phyloP scores from a whole-genome alignment of 92 coral and sea anemone genomes.

The Galaxea fascicularis region DNA sequence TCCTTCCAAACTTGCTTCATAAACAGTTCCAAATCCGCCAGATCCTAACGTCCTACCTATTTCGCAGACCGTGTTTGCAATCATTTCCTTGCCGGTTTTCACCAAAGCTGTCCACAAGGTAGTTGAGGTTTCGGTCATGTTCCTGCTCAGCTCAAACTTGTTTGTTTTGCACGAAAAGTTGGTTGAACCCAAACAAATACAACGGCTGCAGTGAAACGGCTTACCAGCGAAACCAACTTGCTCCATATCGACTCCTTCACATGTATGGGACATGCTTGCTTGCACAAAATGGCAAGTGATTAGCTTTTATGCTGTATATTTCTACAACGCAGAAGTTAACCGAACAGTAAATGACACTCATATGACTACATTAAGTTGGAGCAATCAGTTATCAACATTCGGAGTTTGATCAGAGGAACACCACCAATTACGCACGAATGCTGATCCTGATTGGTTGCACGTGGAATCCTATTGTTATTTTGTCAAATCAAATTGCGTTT shows the following conservation, averaged over 20 bases:
- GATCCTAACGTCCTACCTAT: constrained; percentile 81
- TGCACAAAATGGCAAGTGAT: constrained; percentile 6
- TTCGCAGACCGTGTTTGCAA: constrained; percentile 29
- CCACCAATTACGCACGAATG: background rate
- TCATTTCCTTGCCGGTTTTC: constrained; percentile 20
- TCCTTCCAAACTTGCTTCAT: constrained; percentile 75
- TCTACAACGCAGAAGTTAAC: background rate
- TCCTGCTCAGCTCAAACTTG: constrained; percentile 48
- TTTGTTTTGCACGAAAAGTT: constrained; percentile 68
- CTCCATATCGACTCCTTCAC: constrained; percentile 41
- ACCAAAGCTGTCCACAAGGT: constrained; percentile 20
- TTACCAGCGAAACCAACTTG: constrained; percentile 31
- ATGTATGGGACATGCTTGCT: constrained; percentile 35
- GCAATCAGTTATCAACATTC: constrained; percentile 12
- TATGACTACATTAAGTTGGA: constrained; percentile 12
- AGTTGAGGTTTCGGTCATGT: constrained; percentile 35
- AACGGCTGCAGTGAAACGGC: constrained; percentile 43
- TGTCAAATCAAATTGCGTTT: constrained; percentile 23
- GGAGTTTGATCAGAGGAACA: constrained; percentile 18
- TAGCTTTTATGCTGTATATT: background rate
- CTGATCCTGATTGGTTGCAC: constrained; percentile 29
- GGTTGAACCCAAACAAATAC: constrained; percentile 49
- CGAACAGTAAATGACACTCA: constrained; percentile 25
- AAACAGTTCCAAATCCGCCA: constrained; percentile 95
- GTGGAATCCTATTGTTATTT: background rate